Base-by-base conservation (phyloP, 2,113 vertebrate species). In the Helogale parvula region DNA sequence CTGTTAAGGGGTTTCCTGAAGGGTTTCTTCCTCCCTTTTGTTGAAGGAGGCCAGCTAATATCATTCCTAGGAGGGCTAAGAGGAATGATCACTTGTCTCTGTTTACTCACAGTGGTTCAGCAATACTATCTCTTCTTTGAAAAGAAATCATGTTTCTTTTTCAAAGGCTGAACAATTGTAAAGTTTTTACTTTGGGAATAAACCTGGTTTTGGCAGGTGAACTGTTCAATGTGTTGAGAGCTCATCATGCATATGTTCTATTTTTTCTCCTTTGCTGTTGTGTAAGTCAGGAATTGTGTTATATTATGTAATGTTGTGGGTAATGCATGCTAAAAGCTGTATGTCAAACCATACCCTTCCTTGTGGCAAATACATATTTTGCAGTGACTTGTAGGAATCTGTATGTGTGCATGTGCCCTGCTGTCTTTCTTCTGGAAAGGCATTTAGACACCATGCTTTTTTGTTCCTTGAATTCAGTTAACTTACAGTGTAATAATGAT, bases 101-200 rank as follows among this genome's bases (percentile, higher is more conserved):
- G 1, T 87, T 94, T 54, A 7, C n/a, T 88, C 57, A 54, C 16
- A n/a, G 47, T 63, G 65, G 63, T 45, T 85, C 11, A 31, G 52
- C 57, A 91, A 15, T 69, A 2, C 9, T 15, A 14, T 35, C 10
- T 19, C 5, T 0, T 77, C 50, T 93, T 93, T 66, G 76, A 15
- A 84, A 94, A 79, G 38, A 88, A 97, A 90, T 63, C 2, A 4
- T n/a, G 4, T 77, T 95, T 35, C 4, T 83, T 7, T 93, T 79
- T 91, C 8, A 68, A 45, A 81, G n/a, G 38, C 27, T n/a, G 65
- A 72, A 84, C 35, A 65, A 33, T 19, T 65, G 87, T 41, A 23
- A 35, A 52, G 2, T 54, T 92, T 83, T 95, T 76, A 57, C 29
- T 45, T 97, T 77, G 50, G 83, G 33, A 52, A 65, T 93, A 68